phyloP scores from a whole-genome alignment of 2,797 vertebrate species.

The Kryptopterus vitreolus region DNA sequence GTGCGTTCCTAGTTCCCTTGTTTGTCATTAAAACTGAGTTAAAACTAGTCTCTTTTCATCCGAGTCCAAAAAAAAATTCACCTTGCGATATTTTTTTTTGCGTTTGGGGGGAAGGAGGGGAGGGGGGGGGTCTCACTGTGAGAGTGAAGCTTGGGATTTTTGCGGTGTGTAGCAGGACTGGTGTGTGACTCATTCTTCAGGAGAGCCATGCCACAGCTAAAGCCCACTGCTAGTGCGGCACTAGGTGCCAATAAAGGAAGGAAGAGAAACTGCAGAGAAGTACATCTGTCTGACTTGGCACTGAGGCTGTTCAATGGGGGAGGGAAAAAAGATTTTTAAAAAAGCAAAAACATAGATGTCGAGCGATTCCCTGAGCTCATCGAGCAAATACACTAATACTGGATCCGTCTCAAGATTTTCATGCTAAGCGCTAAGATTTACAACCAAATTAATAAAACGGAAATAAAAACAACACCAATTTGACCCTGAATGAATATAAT shows the following conservation, averaged over 20 bases:
- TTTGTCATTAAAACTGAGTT: constrained; percentile 44
- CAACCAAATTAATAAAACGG: constrained; percentile 63
- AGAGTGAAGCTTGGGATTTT: constrained; percentile 54
- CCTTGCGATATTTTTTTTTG: constrained; percentile 52
- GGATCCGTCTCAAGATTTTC: constrained; percentile 34
- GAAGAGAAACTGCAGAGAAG: constrained; percentile 48
- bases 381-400: constrained; percentile 59
- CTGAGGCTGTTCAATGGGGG: constrained; percentile 46
- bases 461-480: constrained; percentile 61
- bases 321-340: no score
- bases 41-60: constrained; percentile 43
- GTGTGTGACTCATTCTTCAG: constrained; percentile 67
- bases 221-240: constrained; percentile 55
- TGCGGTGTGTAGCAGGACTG: constrained; percentile 53
- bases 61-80: constrained; percentile 52
- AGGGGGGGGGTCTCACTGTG: constrained; percentile 50
- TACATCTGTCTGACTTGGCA: constrained; percentile 61
- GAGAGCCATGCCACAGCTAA: constrained; percentile 56
- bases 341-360: constrained; percentile 47
- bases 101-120: no score
- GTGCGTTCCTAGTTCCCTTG: constrained; percentile 30
- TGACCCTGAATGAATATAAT: constrained; percentile 9
- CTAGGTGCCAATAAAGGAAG: constrained; percentile 50
- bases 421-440: constrained; percentile 40
- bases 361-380: constrained; percentile 56